A percentile compares a stretch with the other conserved stretches of the same genome.
Evolutionary conservation across 2,797 vertebrate genomes (phyloP).

Genomic region (Poecilia picta): DNA sequence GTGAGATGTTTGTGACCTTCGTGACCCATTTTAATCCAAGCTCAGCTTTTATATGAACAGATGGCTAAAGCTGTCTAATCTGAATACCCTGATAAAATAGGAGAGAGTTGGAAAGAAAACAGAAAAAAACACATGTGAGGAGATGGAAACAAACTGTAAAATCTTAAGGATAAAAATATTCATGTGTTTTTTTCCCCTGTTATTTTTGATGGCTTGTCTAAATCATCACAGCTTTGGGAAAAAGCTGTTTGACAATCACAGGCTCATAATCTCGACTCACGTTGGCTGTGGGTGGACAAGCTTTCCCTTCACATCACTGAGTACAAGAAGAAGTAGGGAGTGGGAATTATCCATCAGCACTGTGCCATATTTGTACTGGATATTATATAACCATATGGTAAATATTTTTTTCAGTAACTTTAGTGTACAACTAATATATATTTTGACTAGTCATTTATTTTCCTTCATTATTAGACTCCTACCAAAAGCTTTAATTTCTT

Average conservation of each 20-base stretch:
- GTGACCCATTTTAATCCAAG: slow-evolving; percentile 62
- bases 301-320: slow-evolving; percentile 24
- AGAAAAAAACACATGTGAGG: neutral
- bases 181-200: slow-evolving; percentile 28
- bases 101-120: slow-evolving; percentile 30
- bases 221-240: slow-evolving; percentile 31
- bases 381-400: neutral
- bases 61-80: slow-evolving; percentile 40
- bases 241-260: slow-evolving; percentile 51
- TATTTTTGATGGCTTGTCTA: slow-evolving; percentile 52
- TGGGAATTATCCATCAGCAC: slow-evolving; percentile 5
- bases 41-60: slow-evolving; percentile 24
- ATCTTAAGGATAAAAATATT: slow-evolving; percentile 31
- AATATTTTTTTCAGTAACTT: neutral
- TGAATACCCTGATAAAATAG: slow-evolving; percentile 27
- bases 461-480: neutral
- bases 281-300: slow-evolving; percentile 62
- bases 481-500: neutral
- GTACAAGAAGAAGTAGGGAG: slow-evolving; percentile 38
- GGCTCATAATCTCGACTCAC: slow-evolving; percentile 36
- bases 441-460: neutral
- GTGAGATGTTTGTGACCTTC: slow-evolving; percentile 58
- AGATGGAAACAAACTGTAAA: slow-evolving; percentile 41
- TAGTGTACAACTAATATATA: neutral
- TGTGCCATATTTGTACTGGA: neutral